Conservation (phyloP, 2,797 vertebrate species). For the Orestias chungarensis region DNA sequence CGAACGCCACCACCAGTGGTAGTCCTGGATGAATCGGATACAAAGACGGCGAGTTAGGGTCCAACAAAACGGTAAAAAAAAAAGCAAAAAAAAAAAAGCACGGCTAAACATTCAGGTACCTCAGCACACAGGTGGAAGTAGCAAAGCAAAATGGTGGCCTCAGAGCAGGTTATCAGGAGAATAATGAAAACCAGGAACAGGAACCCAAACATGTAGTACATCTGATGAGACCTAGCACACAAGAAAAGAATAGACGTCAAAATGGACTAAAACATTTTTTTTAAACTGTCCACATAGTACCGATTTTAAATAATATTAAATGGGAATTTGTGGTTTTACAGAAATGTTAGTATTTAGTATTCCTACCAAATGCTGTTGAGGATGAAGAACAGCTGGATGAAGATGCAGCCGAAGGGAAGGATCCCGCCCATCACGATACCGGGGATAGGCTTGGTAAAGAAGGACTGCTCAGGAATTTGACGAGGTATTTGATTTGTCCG, state of each 20-base stretch:
- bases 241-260: background rate
- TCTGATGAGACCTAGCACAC: conserved; percentile 89
- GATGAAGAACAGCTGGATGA: conserved; percentile 94
- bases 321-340: background rate
- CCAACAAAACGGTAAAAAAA: background rate
- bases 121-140: conserved; percentile 95
- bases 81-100: background rate
- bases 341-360: conserved; percentile 3
- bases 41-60: conserved; percentile 5
- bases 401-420: conserved; percentile 92
- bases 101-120: conserved; percentile 70
- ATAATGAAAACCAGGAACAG: conserved; percentile 94
- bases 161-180: conserved; percentile 91
- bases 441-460: conserved; percentile 88
- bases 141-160: conserved; percentile 90
- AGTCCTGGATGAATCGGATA: conserved; percentile 80
- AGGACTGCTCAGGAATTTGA: conserved; percentile 87
- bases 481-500: conserved; percentile 89
- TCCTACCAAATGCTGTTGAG: conserved; percentile 93
- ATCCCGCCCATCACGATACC: conserved; percentile 91
- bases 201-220: conserved; percentile 96
- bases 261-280: no score
- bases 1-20: conserved; percentile 91
- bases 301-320: background rate
- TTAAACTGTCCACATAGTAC: no score